A percentile compares a stretch with the other conserved stretches of the same genome.
These are phyloP conservation scores for Gymnoscopelus microlampas DNA, from an alignment of 2,797 vertebrate genomes.

Conservation along the genomic window DNA sequence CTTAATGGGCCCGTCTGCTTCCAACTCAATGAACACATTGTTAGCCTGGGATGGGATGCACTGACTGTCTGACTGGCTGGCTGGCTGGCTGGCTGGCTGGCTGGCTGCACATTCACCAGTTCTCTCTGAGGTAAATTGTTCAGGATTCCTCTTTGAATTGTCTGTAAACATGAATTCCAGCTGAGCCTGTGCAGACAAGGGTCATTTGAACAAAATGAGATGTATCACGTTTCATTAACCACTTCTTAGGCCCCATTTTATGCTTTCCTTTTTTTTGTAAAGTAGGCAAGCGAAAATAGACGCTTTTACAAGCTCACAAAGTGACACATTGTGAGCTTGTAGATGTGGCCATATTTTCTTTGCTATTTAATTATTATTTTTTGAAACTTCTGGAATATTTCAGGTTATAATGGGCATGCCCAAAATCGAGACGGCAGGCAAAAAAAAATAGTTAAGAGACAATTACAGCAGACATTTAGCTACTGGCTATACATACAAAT, in stretches of 20 bases:
- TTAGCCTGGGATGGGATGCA: constrained; percentile 22
- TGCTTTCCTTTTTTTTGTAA: too few species aligned
- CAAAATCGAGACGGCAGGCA: too few species aligned
- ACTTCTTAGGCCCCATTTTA: not conserved
- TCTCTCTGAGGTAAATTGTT: constrained; percentile 11
- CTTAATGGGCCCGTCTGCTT: constrained; percentile 3
- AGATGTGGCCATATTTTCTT: too few species aligned
- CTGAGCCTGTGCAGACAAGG: constrained; percentile 7
- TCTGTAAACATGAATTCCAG: not conserved
- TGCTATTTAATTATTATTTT: too few species aligned
- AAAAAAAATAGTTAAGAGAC: too few species aligned
- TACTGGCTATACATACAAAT: not conserved
- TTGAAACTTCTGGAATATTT: too few species aligned
- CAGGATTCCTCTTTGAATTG: constrained; percentile 2
- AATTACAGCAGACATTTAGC: not conserved
- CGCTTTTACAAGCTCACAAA: not conserved
- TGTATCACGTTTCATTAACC: not conserved
- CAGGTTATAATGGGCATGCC: too few species aligned
- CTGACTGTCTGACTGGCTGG: not conserved
- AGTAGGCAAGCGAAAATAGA: not conserved
- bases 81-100: too few species aligned
- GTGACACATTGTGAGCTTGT: too few species aligned
- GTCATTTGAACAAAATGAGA: constrained; percentile 18
- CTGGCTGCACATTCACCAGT: not conserved
- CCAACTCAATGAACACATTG: constrained; percentile 51